phyloP scores from a whole-genome alignment of 2,797 vertebrate species.

The Spinus olivaceus region DNA sequence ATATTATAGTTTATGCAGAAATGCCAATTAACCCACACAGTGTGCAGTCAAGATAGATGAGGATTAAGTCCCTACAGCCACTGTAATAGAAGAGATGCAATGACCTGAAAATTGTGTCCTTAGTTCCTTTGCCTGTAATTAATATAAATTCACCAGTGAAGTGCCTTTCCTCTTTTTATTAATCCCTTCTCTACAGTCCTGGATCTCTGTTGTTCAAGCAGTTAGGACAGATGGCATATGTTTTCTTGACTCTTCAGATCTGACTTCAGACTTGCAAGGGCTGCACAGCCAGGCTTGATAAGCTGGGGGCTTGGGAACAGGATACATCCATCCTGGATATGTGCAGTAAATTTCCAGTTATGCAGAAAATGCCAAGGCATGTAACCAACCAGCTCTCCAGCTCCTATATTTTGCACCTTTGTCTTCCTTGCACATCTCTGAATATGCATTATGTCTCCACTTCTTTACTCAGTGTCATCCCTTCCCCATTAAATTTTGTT shows the following conservation, averaged over 20 bases:
- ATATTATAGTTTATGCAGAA: not conserved
- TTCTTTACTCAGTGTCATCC: not conserved
- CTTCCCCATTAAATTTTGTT: not conserved
- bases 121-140: slow-evolving; percentile 5
- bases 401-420: not conserved
- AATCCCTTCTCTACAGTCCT: not conserved
- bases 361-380: not conserved
- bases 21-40: slow-evolving; percentile 8
- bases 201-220: not conserved
- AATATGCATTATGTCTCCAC: not conserved
- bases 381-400: not conserved
- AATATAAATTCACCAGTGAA: not conserved
- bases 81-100: slow-evolving; percentile 1
- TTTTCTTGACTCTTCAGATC: not conserved
- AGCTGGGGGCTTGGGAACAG: rapidly evolving
- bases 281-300: not conserved
- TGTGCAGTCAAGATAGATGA: not conserved
- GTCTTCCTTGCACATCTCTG: not conserved
- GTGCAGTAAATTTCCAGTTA: not conserved
- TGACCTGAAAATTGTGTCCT: slow-evolving; percentile 35
- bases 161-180: not conserved
- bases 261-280: not conserved
- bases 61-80: not conserved
- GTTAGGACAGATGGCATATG: not conserved
- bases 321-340: not conserved